Conservation (phyloP, 2,888 invertebrate species). For the Pelosia muscerda region DNA sequence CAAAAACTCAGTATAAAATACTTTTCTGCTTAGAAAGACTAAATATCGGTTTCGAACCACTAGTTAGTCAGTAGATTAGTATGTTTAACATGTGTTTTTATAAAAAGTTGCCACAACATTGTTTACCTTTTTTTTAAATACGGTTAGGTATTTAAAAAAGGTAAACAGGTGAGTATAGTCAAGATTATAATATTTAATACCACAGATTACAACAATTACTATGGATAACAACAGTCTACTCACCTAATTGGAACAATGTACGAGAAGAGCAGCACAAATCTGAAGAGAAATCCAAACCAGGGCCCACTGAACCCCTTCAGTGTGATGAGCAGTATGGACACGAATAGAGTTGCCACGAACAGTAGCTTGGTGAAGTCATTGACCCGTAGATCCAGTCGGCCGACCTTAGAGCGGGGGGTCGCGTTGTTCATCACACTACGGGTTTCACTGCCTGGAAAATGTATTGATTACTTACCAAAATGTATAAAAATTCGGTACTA, state of each 20-base stretch:
- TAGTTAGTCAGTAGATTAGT: no score
- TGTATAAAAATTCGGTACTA: no score
- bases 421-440: conserved; percentile 99
- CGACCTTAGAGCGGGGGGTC: conserved; percentile 97
- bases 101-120: no score
- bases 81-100: no score
- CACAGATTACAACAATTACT: not conserved
- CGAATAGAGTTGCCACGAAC: conserved; percentile 95
- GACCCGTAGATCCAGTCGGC: conserved; percentile 97
- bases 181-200: no score
- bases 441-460: conserved; percentile 93
- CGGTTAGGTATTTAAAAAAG: no score
- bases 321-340: conserved; percentile 97
- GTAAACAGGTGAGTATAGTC: no score
- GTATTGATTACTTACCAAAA: no score
- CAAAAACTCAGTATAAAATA: no score
- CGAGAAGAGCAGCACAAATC: conserved; percentile 98
- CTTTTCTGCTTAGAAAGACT: no score
- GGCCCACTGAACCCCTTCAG: conserved; percentile 98
- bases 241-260: conserved; percentile 99
- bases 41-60: no score
- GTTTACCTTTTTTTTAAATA: no score
- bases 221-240: not conserved
- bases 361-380: conserved; percentile 98
- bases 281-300: conserved; percentile 98